Evolutionary conservation across 2,888 invertebrate genomes (phyloP).

Genomic region (Corbicula japonica): DNA sequence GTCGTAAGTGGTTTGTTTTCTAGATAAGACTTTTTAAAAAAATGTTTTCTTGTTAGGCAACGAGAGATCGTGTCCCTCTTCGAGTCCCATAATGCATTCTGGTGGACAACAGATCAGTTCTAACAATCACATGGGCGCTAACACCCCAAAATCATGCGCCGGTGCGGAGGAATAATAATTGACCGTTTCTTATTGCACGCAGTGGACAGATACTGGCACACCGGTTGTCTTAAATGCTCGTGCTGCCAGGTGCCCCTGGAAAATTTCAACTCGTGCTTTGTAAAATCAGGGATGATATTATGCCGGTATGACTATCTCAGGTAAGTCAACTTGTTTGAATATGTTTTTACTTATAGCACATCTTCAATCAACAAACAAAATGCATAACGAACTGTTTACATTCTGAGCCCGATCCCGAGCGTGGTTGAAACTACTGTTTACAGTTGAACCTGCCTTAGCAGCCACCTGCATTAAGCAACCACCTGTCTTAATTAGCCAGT

Average conservation of each 20-base stretch:
- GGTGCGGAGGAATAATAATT: constrained; percentile 96
- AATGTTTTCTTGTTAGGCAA: constrained; percentile 44
- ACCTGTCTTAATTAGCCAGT: no score
- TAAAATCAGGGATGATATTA: constrained; percentile 96
- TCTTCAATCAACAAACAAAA: no score
- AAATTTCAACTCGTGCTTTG: constrained; percentile 96
- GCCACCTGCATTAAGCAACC: no score
- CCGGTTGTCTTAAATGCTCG: constrained; percentile 97
- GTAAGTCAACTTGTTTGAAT: no score
- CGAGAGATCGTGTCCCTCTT: constrained; percentile 38
- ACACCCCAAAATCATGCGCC: constrained; percentile 90
- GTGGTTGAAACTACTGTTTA: no score
- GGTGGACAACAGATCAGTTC: constrained; percentile 50
- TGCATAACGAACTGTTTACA: no score
- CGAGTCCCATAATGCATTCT: constrained; percentile 58
- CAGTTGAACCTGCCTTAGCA: no score
- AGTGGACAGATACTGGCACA: constrained; percentile 98
- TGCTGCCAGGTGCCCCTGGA: constrained; percentile 96
- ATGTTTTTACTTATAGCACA: no score
- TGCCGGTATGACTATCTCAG: constrained; percentile 98
- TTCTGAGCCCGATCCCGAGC: no score
- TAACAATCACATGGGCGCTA: constrained; percentile 49
- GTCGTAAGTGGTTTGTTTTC: no score
- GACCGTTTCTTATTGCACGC: constrained; percentile 97
- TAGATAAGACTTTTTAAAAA: no score